These are phyloP conservation scores for Lithobates sylvaticus DNA, from an alignment of 2,797 vertebrate species.

Conservation along the genomic window DNA sequence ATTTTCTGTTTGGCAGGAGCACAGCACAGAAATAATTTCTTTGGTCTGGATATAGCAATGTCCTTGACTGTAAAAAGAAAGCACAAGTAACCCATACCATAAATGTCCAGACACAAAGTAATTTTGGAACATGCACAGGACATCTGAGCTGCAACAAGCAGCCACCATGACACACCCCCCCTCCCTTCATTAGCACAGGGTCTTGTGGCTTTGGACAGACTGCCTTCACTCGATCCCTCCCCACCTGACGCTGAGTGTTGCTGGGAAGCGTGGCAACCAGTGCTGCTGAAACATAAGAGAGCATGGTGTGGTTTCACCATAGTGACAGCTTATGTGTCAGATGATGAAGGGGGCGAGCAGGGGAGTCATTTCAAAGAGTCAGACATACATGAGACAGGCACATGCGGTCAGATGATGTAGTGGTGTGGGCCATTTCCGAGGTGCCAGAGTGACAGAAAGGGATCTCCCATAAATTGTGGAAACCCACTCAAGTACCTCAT, in stretches of 20 bases:
- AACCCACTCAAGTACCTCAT: slow-evolving; percentile 14
- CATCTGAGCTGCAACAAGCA: slow-evolving; percentile 64
- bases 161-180: slow-evolving; percentile 52
- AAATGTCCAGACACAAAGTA: slow-evolving; percentile 70
- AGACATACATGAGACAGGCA: slow-evolving; percentile 45
- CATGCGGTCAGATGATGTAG: slow-evolving; percentile 60
- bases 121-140: slow-evolving; percentile 68
- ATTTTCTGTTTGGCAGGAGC: slow-evolving; percentile 64
- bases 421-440: slow-evolving; percentile 33
- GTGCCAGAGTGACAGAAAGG: slow-evolving; percentile 52
- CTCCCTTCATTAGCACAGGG: slow-evolving; percentile 56
- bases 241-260: slow-evolving; percentile 60
- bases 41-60: slow-evolving; percentile 66
- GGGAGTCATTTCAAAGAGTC: slow-evolving; percentile 41
- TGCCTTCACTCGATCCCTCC: slow-evolving; percentile 56
- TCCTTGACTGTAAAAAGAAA: slow-evolving; percentile 69
- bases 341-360: slow-evolving; percentile 34
- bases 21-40: slow-evolving; percentile 64
- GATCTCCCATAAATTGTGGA: slow-evolving; percentile 54
- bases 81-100: slow-evolving; percentile 68
- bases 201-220: slow-evolving; percentile 57
- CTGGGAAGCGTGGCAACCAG: slow-evolving; percentile 50
- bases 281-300: slow-evolving; percentile 52
- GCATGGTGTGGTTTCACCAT: slow-evolving; percentile 53
- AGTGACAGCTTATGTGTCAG: slow-evolving; percentile 55